Conservation (phyloP, 2,113 vertebrate genomes). For the Microtus pennsylvanicus region DNA sequence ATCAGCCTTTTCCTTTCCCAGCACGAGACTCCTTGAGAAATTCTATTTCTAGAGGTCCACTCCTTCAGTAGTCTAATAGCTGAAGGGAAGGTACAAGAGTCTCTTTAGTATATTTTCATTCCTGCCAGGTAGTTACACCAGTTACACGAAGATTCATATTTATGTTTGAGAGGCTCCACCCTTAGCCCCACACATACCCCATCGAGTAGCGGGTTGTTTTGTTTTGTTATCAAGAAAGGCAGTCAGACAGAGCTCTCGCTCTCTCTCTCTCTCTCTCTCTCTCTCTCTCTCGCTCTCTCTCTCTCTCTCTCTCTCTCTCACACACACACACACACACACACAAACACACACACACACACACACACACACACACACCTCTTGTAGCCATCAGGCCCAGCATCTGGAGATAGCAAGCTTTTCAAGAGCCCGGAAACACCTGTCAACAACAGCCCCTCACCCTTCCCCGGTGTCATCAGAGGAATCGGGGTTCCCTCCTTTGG, state of each 20-base stretch:
- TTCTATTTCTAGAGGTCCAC: neutral
- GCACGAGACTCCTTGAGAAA: neutral
- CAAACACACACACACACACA: too few species aligned
- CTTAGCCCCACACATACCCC: neutral
- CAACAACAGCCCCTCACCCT: neutral
- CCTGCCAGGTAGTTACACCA: neutral
- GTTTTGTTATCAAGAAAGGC: neutral
- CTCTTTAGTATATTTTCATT: neutral
- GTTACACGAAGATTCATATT: neutral
- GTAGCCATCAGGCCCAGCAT: neutral
- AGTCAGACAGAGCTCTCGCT: neutral
- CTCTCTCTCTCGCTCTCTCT: neutral
- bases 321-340: too few species aligned
- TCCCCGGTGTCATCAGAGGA: neutral
- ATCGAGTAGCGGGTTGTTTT: neutral
- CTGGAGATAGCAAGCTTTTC: neutral
- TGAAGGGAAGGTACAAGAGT: neutral
- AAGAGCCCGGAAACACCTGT: neutral
- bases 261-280: neutral
- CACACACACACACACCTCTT: neutral
- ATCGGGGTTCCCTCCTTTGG: neutral
- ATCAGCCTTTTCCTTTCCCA: neutral
- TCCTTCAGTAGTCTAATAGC: neutral
- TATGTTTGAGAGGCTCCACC: neutral
- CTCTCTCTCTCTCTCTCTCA: neutral